These are phyloP conservation scores for Phyllotis vaccarum DNA, from an alignment of 2,797 vertebrate species.

Conservation along the genomic window DNA sequence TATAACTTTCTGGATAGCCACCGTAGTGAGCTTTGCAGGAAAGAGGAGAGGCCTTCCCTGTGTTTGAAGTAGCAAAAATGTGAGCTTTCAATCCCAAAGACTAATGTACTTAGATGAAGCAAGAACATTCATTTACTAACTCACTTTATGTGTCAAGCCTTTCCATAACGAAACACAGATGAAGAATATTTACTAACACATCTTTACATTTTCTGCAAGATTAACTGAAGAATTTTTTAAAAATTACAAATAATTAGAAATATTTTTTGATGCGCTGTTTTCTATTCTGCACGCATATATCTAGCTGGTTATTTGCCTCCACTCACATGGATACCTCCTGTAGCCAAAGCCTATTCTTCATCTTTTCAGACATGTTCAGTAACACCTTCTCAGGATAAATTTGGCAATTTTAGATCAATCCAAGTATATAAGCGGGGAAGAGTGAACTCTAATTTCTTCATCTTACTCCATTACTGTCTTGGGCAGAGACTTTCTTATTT, in stretches of 20 bases:
- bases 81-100: background rate
- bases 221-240: background rate
- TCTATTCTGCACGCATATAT: background rate
- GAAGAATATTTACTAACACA: background rate
- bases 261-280: background rate
- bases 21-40: background rate
- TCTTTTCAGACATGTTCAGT: background rate
- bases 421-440: accelerated
- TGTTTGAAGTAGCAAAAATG: background rate
- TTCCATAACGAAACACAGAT: background rate
- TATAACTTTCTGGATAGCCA: background rate
- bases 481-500: background rate
- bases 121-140: background rate
- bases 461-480: background rate
- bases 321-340: background rate
- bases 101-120: background rate
- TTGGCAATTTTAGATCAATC: background rate
- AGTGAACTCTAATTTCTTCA: background rate
- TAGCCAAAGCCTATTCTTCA: background rate
- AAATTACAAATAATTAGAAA: background rate
- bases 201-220: background rate
- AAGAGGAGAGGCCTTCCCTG: background rate
- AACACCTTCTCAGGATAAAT: background rate
- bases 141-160: background rate
- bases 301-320: background rate